These are phyloP conservation scores for Pecten maximus DNA, from an alignment of 2,888 invertebrate species.

Conservation along the genomic window DNA sequence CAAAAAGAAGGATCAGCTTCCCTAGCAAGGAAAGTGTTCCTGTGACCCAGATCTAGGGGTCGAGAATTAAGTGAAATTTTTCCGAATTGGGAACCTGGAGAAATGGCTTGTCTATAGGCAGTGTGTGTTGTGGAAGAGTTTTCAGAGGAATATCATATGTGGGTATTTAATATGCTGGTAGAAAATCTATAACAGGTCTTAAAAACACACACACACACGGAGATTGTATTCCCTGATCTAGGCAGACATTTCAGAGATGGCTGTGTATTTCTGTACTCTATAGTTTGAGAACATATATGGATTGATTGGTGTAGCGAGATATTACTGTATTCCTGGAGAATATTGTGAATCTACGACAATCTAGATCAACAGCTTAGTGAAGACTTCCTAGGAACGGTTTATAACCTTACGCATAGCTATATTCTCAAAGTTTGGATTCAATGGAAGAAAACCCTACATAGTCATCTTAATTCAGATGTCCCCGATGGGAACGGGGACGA, in stretches of 20 bases:
- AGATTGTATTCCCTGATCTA: background rate
- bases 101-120: background rate
- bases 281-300: background rate
- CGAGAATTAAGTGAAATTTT: background rate
- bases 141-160: background rate
- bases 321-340: background rate
- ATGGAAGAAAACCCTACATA: background rate
- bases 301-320: background rate
- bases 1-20: background rate
- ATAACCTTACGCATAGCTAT: background rate
- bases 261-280: background rate
- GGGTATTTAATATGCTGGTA: conserved; percentile 15
- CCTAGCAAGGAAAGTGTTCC: background rate
- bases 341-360: background rate
- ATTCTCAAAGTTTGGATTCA: background rate
- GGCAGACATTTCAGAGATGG: background rate
- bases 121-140: background rate
- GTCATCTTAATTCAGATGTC: background rate
- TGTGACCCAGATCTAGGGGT: background rate
- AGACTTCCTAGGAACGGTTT: background rate
- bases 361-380: background rate
- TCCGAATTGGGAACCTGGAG: background rate
- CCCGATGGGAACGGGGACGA: background rate
- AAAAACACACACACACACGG: background rate
- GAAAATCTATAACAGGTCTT: conserved; percentile 18